Percentiles rank a stretch among this genome's conserved stretches.
phyloP scores from a whole-genome alignment of 2,888 invertebrate species.

The Epistrophe eligans region DNA sequence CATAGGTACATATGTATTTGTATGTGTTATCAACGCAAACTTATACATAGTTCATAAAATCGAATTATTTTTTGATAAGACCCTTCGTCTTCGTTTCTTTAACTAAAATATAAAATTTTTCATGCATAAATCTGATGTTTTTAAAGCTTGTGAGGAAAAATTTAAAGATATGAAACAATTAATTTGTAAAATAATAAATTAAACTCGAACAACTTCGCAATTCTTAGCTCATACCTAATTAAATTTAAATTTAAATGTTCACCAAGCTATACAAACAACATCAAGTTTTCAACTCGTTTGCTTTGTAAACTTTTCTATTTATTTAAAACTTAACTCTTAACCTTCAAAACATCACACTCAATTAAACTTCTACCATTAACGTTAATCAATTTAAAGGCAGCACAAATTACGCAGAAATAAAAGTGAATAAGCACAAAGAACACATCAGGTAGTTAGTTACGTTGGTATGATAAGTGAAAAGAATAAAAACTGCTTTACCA shows the following conservation, averaged over 20 bases:
- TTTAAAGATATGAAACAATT: too few species aligned
- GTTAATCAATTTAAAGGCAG: slow-evolving; percentile 47
- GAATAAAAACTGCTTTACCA: slow-evolving; percentile 17
- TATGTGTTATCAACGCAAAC: too few species aligned
- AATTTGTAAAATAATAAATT: background rate
- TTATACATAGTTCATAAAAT: too few species aligned
- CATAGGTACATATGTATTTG: too few species aligned
- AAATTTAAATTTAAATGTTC: background rate
- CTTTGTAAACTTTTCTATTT: slow-evolving; percentile 3
- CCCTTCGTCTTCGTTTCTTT: too few species aligned
- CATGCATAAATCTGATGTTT: too few species aligned
- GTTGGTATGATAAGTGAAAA: background rate
- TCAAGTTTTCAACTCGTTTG: background rate
- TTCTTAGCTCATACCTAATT: background rate
- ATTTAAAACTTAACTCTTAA: slow-evolving; percentile 9
- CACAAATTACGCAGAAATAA: slow-evolving; percentile 50
- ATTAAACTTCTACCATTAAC: slow-evolving; percentile 37
- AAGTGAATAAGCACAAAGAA: slow-evolving; percentile 2
- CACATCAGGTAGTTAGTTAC: background rate
- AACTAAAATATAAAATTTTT: too few species aligned
- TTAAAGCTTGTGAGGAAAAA: too few species aligned
- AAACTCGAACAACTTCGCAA: background rate
- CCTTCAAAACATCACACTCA: slow-evolving; percentile 55
- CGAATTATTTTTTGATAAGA: too few species aligned
- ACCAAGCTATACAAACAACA: background rate